Evolutionary conservation across 2,113 vertebrate species (phyloP), one percentile per base, ranked within the genome.

Genomic region (Prinia subflava): DNA sequence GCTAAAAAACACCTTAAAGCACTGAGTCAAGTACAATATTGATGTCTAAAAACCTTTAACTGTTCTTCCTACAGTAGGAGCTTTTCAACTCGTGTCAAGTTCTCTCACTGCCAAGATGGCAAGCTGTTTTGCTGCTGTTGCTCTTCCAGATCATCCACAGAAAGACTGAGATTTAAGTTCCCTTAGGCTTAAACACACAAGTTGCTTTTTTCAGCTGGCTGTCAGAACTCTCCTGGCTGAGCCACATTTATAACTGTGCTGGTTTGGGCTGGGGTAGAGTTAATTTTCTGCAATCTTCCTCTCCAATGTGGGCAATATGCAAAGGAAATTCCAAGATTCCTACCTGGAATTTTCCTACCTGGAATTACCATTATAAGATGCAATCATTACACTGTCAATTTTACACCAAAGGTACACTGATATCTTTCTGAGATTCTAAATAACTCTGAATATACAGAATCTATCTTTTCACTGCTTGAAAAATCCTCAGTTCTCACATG

Each of bases 101-200:
- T 74, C 31, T 64, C 68, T 49, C 67, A 77, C 10, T 88, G 52
- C 57, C 86, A 86, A 90, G n/a, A 78, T 56, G 39, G 55, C 81
- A 94, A 71, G 52, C 50, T 86, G 39, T 62, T 83, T 90, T 83
- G 71, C 86, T 95, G 33, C 74, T 79, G 37, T 41, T 92, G 50
- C 19, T 93, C 39, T 89, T 83, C 56, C 78, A 83, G 60, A 89
- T 65, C 42, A 75, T 44, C 44, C 44, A 75, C 67, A 69, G 59
- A 64, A 87, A 62, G 39, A 57, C 35, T 71, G 35, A 85, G 59
- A 88, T 87, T 73, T 60, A 81, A 83, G 42, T 73, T 92, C 60
- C 63, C 28, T 73, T 73, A 62, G 64, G 80, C 62, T 93, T 89
- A 83, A 80, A 87, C 21, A 89, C 13, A 78, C 19, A 81, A 90